phyloP scores from a whole-genome alignment of 2,113 vertebrate species.

The Eonycteris spelaea region DNA sequence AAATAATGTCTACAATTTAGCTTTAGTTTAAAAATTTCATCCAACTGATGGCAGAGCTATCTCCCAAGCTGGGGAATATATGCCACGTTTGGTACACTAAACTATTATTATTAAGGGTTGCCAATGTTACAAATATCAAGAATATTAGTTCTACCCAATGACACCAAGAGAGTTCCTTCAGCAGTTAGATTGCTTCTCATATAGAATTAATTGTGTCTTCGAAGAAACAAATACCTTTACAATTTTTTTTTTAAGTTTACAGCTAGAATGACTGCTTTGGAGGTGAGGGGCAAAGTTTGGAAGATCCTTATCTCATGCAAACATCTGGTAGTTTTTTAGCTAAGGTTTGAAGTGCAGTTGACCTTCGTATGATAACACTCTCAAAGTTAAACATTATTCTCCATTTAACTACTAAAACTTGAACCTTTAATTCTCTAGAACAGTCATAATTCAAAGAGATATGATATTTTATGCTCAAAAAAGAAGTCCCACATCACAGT shows the following conservation, averaged over 20 bases:
- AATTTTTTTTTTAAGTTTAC: background rate
- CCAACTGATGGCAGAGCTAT: background rate
- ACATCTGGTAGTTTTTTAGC: background rate
- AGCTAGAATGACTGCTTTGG: background rate
- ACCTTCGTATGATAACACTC: background rate
- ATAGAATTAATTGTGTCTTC: background rate
- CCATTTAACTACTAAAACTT: background rate
- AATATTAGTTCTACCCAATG: background rate
- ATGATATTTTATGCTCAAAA: background rate
- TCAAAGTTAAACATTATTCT: background rate
- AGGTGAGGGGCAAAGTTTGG: background rate
- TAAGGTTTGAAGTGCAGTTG: background rate
- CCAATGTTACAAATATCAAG: background rate
- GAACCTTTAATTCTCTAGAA: background rate
- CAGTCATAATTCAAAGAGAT: background rate
- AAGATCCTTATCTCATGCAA: background rate
- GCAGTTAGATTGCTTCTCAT: background rate
- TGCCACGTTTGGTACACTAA: background rate
- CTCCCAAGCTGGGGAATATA: background rate
- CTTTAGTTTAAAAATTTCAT: slow-evolving; percentile 23
- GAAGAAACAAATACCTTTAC: background rate
- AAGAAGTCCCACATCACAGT: background rate
- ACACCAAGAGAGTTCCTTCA: background rate
- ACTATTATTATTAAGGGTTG: background rate
- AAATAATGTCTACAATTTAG: slow-evolving; percentile 17